Base-by-base conservation (phyloP, 2,797 vertebrate genomes). In the Crenuchus spilurus region DNA sequence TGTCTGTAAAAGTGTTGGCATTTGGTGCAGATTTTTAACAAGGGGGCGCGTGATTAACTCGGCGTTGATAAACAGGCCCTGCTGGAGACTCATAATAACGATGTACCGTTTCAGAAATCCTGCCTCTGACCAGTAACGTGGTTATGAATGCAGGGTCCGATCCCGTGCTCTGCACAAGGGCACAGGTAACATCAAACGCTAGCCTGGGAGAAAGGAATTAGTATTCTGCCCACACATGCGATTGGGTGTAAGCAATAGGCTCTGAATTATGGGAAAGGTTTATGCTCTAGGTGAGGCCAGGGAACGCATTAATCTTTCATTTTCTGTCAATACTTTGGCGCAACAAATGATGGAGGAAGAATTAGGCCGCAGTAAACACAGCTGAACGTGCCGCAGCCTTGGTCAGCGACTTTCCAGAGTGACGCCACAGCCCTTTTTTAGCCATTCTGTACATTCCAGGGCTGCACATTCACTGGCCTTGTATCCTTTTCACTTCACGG, bases 221-320 rank as follows among this genome's bases (percentile, higher is more conserved):
- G 72, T 87, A 89, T 92, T 91, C 89, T 61, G 71, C 76, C 79
- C 87, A 83, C 82, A 70, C 74, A 76, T 64, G 67, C 83, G 78
- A 81, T 75, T 83, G 76, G 81, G 85, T 84, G 72, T 85, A 87
- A 89, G 86, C 86, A 84, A 86, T 85, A 69, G 75, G 60, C 77
- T 79, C 80, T 87, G 86, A 88, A 86, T 88, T 86, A 87, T 79
- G 74, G 78, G 80, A 80, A 79, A 82, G 80, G 72, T 87, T 84
- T 86, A 88, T 84, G 82, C 83, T 84, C 72, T 77, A 85, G 83
- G 81, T 86, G 87, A 84, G 78, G 83, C 81, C 79, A 72, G 66
- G 71, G 71, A 85, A 73, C 70, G 78, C 83, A 88, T 87, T 77
- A 77, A 88, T 90, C 84, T 89, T 88, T 88, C 80, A 87, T 89